Evolutionary conservation across 2,888 invertebrate genomes (phyloP).

Genomic region (Clostera curtula): DNA sequence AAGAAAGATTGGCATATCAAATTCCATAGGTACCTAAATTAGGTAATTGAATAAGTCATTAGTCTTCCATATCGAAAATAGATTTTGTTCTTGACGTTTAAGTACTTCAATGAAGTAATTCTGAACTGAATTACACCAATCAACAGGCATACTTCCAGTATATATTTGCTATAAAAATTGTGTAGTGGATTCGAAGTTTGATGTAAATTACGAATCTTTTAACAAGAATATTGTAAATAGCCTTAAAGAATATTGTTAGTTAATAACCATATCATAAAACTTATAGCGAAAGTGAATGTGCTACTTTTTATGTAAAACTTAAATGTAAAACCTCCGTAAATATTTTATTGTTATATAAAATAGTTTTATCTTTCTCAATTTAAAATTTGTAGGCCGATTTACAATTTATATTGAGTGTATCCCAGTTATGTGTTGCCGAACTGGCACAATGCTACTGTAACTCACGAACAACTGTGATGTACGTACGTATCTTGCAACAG

Average conservation of each 20-base stretch:
- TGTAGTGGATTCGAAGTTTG: constrained; percentile 3
- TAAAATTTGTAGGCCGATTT: constrained; percentile 16
- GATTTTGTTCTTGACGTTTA: constrained; percentile 55
- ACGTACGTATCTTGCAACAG: neutral
- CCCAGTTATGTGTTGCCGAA: constrained; percentile 17
- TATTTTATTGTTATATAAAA: constrained; percentile 15
- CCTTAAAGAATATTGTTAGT: constrained; percentile 17
- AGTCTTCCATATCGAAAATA: constrained; percentile 75
- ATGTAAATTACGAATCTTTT: constrained; percentile 1
- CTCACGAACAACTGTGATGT: constrained; percentile 10
- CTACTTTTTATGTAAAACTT: constrained; percentile 17
- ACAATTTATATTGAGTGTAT: constrained; percentile 16
- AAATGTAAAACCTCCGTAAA: constrained; percentile 14
- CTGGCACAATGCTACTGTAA: constrained; percentile 21
- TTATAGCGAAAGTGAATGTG: constrained; percentile 20
- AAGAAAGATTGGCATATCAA: constrained; percentile 73
- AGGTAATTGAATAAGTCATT: constrained; percentile 55
- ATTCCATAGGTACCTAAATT: constrained; percentile 66
- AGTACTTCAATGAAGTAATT: constrained; percentile 28
- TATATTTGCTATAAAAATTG: constrained; percentile 6
- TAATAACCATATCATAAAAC: constrained; percentile 28
- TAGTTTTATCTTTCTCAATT: constrained; percentile 2
- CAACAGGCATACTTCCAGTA: constrained; percentile 17
- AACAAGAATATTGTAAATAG: constrained; percentile 24
- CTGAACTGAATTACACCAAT: constrained; percentile 17